Conservation (phyloP, 2,888 invertebrate genomes). For the Drosophila antonietae region DNA sequence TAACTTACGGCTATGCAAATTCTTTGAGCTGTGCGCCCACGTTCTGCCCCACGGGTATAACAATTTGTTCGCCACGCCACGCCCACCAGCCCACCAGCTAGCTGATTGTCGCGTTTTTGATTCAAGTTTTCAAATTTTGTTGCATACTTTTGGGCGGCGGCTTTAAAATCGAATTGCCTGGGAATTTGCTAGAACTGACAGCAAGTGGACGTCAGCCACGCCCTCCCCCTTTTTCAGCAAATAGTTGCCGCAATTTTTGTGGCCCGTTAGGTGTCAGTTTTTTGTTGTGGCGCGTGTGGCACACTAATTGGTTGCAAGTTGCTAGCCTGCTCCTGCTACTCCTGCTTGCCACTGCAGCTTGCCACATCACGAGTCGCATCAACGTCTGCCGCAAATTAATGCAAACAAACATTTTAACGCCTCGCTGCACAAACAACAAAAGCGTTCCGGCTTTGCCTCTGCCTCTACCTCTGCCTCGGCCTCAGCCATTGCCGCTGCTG, state of each 20-base stretch:
- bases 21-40: conserved; percentile 11
- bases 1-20: conserved; percentile 50
- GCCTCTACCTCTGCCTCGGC: conserved; percentile 23
- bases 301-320: conserved; percentile 60
- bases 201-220: conserved; percentile 26
- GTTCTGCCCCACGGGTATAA: conserved; percentile 17
- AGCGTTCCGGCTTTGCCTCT: conserved; percentile 13
- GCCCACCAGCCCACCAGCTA: not conserved
- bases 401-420: conserved; percentile 80
- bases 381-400: conserved; percentile 76
- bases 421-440: conserved; percentile 61
- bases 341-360: conserved; percentile 4
- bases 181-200: conserved; percentile 6
- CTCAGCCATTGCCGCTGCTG: conserved; percentile 14
- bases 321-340: conserved; percentile 7
- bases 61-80: not conserved
- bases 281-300: conserved; percentile 13
- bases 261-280: conserved; percentile 25
- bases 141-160: conserved; percentile 51
- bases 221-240: not conserved
- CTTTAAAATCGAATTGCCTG: conserved; percentile 43
- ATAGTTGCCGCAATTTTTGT: conserved; percentile 35
- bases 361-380: conserved; percentile 37
- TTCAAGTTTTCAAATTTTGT: conserved; percentile 41
- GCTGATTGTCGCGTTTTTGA: conserved; percentile 42